These are phyloP conservation scores for Athalia circularis DNA, from an alignment of 2,888 invertebrate genomes.

Conservation along the genomic window DNA sequence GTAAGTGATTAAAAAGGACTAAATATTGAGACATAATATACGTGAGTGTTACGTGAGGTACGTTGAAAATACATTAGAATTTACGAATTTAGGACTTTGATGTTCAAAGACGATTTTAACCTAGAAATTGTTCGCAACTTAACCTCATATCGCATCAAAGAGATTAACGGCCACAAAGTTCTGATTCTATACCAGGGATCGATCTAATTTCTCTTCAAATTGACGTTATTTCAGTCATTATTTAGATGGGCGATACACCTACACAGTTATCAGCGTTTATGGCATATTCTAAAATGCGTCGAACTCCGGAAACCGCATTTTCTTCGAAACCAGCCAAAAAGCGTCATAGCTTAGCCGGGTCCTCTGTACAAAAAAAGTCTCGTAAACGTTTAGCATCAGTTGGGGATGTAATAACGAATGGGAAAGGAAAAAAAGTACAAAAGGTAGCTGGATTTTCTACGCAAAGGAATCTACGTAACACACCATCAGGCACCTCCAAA, in stretches of 20 bases:
- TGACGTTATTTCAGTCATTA: neutral
- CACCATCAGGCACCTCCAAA: neutral
- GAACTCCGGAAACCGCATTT: conserved; percentile 41
- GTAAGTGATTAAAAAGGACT: too few species aligned
- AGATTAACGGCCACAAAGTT: too few species aligned
- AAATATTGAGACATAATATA: too few species aligned
- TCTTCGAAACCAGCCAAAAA: conserved; percentile 46
- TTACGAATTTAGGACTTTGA: too few species aligned
- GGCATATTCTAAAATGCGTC: conserved; percentile 57
- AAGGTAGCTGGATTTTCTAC: neutral
- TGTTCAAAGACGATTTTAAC: too few species aligned
- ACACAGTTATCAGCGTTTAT: conserved; percentile 59
- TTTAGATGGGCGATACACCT: conserved; percentile 47
- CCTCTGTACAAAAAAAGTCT: conserved; percentile 43
- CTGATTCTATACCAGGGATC: neutral
- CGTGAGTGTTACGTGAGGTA: too few species aligned
- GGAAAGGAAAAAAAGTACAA: conserved; percentile 35
- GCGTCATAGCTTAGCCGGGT: conserved; percentile 16
- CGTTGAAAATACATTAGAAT: too few species aligned
- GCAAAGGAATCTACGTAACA: neutral
- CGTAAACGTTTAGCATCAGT: conserved; percentile 39
- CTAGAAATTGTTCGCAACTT: too few species aligned
- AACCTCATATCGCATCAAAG: too few species aligned
- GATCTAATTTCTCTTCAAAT: neutral
- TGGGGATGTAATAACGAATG: conserved; percentile 43